A percentile compares a stretch with the other conserved stretches of the same genome.
These are phyloP conservation scores for Sesamia nonagrioides DNA, from an alignment of 1,140 invertebrate genomes.

Conservation along the genomic window DNA sequence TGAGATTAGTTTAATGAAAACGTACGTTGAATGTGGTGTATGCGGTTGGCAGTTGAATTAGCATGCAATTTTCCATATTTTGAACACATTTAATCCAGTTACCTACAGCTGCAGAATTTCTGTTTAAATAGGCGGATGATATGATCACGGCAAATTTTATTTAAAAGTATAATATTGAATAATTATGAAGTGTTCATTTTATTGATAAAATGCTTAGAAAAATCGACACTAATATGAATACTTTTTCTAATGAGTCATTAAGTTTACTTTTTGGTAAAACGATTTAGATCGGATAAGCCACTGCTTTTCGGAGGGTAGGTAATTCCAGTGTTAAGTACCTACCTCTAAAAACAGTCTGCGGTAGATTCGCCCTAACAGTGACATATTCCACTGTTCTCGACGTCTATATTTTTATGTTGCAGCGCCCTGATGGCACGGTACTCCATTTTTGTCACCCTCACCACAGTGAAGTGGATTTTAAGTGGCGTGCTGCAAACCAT, in stretches of 20 bases:
- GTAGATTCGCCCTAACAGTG: not conserved
- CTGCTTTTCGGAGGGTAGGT: not conserved
- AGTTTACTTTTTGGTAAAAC: too few species aligned
- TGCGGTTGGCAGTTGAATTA: slow-evolving; percentile 71
- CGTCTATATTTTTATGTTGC: slow-evolving; percentile 29
- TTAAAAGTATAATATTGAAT: too few species aligned
- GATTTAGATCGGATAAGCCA: not conserved
- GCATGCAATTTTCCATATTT: slow-evolving; percentile 72
- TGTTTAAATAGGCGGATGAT: not conserved
- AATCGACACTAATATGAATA: too few species aligned
- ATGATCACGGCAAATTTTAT: too few species aligned
- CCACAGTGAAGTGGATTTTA: slow-evolving; percentile 24
- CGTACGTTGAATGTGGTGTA: slow-evolving; percentile 52
- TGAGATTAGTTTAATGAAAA: slow-evolving; percentile 66
- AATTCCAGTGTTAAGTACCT: not conserved
- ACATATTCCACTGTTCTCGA: slow-evolving; percentile 22
- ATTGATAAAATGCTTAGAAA: too few species aligned
- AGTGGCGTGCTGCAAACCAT: slow-evolving; percentile 25
- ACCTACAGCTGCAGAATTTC: slow-evolving; percentile 1
- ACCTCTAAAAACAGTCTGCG: not conserved
- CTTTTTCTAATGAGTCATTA: too few species aligned
- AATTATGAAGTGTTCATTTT: too few species aligned
- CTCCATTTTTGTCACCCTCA: slow-evolving; percentile 23
- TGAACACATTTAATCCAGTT: slow-evolving; percentile 59
- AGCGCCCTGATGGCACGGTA: slow-evolving; percentile 10